A percentile compares a stretch with the other conserved stretches of the same genome.
These are phyloP conservation scores for Tamias sibiricus DNA, from an alignment of 2,113 vertebrate species.

Conservation along the genomic window DNA sequence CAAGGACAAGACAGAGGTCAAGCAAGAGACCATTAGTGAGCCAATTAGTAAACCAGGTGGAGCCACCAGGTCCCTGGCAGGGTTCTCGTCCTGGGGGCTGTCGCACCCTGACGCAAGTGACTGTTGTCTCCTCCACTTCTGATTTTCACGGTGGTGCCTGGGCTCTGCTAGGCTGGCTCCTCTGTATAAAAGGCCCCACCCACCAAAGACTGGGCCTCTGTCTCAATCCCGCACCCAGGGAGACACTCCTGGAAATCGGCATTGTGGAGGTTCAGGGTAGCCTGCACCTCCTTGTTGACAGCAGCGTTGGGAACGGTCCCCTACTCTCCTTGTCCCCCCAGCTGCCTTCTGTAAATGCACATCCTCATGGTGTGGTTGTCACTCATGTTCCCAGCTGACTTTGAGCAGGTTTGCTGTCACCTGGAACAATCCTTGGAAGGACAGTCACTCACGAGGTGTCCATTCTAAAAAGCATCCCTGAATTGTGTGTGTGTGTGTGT, in stretches of 20 bases:
- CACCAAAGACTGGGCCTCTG: neutral
- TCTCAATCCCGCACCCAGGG: neutral
- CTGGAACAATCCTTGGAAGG: neutral
- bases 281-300: neutral
- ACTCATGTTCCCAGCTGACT: neutral
- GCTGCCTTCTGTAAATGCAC: neutral
- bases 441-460: neutral
- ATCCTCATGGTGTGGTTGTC: accelerated
- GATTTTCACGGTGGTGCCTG: neutral
- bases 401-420: neutral
- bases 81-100: too few species aligned
- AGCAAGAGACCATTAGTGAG: accelerated
- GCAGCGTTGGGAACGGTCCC: neutral
- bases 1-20: neutral
- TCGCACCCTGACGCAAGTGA: too few species aligned
- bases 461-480: neutral
- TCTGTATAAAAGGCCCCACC: neutral
- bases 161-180: neutral
- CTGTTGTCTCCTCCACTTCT: too few species aligned
- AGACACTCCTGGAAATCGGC: accelerated
- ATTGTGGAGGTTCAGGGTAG: neutral
- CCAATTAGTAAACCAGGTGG: too few species aligned
- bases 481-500: too few species aligned
- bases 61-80: too few species aligned
- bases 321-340: accelerated